Evolutionary conservation across 1,140 invertebrate species (phyloP).

Genomic region (Asbolus verrucosus): DNA sequence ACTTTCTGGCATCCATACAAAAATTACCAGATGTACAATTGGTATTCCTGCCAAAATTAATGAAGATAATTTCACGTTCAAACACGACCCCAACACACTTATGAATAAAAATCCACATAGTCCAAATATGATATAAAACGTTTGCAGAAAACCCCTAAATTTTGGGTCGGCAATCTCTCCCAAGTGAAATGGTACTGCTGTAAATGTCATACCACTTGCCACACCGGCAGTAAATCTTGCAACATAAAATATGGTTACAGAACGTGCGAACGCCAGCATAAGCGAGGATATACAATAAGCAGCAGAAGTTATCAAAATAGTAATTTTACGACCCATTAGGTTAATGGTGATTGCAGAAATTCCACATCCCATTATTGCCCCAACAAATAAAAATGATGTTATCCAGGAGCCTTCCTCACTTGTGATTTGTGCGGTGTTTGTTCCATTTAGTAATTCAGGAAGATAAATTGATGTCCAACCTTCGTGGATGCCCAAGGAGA

Average conservation of each 20-base stretch:
- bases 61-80: constrained; percentile 69
- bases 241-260: constrained; percentile 67
- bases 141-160: constrained; percentile 72
- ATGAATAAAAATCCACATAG: constrained; percentile 76
- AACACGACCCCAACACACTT: constrained; percentile 74
- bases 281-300: constrained; percentile 76
- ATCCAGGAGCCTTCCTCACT: constrained; percentile 74
- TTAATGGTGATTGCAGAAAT: too few species aligned
- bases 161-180: constrained; percentile 76
- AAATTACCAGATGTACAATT: constrained; percentile 72
- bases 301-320: constrained; percentile 72
- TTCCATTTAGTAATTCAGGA: too few species aligned
- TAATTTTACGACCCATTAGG: constrained; percentile 75
- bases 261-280: constrained; percentile 70
- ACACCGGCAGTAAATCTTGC: constrained; percentile 70
- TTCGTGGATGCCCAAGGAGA: too few species aligned
- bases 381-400: constrained; percentile 66
- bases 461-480: too few species aligned
- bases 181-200: constrained; percentile 74
- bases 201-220: constrained; percentile 74
- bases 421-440: too few species aligned
- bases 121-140: constrained; percentile 55
- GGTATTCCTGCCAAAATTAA: constrained; percentile 72
- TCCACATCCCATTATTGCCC: constrained; percentile 61
- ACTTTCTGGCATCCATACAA: constrained; percentile 82